Conservation (phyloP, 1,140 invertebrate genomes). For the Drosophila sturtevanti region DNA sequence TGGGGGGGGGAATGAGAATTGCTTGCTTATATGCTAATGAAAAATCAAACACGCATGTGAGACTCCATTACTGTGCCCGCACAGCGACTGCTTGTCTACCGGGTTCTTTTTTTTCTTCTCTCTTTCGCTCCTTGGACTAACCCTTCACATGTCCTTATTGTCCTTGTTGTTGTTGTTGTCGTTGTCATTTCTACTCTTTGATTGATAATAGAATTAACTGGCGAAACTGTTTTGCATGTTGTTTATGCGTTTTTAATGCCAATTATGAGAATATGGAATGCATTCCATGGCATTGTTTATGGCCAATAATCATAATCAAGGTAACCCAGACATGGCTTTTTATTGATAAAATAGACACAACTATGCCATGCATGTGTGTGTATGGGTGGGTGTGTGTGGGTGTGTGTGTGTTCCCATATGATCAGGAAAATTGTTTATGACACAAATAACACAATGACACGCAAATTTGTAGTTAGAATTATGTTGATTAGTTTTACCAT, state of each 20-base stretch:
- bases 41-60: conserved; percentile 74
- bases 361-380: conserved; percentile 26
- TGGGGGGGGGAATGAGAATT: conserved; percentile 11
- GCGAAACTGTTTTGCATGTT: conserved; percentile 63
- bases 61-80: background rate
- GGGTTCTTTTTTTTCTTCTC: too few relatives aligned
- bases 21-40: conserved; percentile 67
- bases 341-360: conserved; percentile 74
- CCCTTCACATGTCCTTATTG: conserved; percentile 13
- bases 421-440: conserved; percentile 51
- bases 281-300: conserved; percentile 54
- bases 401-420: conserved; percentile 48
- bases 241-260: conserved; percentile 76
- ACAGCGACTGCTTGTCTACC: background rate
- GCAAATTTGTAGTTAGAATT: conserved; percentile 71
- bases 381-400: background rate
- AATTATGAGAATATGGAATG: conserved; percentile 52
- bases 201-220: conserved; percentile 78
- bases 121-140: conserved; percentile 3
- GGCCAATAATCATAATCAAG: conserved; percentile 71
- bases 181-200: conserved; percentile 43
- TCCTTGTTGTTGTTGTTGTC: conserved; percentile 6
- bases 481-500: conserved; percentile 56
- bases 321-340: conserved; percentile 14
- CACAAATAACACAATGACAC: conserved; percentile 71